Evolutionary conservation across 2,113 vertebrate species (phyloP), one percentile per base, ranked within the genome.

Genomic region (Eurypyga helias): DNA sequence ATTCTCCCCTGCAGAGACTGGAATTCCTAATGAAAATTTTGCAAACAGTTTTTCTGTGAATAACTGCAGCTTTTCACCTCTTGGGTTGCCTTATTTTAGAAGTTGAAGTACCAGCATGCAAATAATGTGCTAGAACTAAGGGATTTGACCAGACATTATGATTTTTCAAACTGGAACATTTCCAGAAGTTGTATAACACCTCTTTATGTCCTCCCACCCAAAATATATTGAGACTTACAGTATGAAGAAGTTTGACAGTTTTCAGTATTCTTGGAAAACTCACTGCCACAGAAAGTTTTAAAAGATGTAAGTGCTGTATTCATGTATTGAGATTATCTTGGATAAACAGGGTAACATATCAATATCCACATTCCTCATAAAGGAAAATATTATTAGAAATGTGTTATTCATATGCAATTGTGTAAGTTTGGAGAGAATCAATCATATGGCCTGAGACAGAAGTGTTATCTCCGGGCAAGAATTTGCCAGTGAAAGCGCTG

Each of bases 111-210:
- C 28, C 58, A 79, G 13, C 19, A 62, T 87, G 62, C 45, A 76
- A 83, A 69, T 54, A 7, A 67, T 60, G 52, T 91, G 16, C 48
- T 87, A 65, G 48, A 78, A 26, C 45, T 77, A 76, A 72, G 28
- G 24, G 45, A 66, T 23, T 58, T 92, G 87, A 92, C 85, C 90
- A 92, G 49, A 61, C 62, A 52, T 84, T 29, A 64, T 24, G 25
- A 19, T 83, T 95, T 88, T 91, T 93, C 23, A 62, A 70, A 80
- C 11, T 95, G 93, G 71, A 88, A 83, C 6, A 43, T 88, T 93
- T 86, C 62, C 90, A 96, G 67, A 70, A 61, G 69, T 92, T 97
- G 78, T 83, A 51, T 96, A 95, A 87, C 31, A 34, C n/a, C 46
- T 66, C 57, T 78, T 94, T 80, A 72, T 83, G 52, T 91, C 79